Percentiles rank a stretch among this genome's conserved stretches.
These are phyloP conservation scores for Vesta saturnalis DNA, from an alignment of 2,888 invertebrate genomes.

Conservation along the genomic window DNA sequence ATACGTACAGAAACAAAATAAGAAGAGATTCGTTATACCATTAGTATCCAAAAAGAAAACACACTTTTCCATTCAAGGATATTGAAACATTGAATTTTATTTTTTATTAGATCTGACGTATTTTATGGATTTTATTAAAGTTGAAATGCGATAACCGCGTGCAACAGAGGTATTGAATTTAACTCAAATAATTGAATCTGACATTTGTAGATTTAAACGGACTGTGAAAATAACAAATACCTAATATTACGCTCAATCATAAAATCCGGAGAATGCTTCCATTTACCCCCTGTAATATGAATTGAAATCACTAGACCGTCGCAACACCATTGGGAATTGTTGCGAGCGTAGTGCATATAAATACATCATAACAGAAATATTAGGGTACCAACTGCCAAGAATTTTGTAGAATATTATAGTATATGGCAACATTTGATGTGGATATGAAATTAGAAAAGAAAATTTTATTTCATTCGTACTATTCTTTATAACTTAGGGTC, in stretches of 20 bases:
- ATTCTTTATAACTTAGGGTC: constrained; percentile 43
- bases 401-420: constrained; percentile 29
- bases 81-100: constrained; percentile 14
- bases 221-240: constrained; percentile 55
- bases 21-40: background rate
- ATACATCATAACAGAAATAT: constrained; percentile 40
- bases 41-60: background rate
- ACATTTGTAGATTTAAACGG: constrained; percentile 54
- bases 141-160: constrained; percentile 32
- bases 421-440: constrained; percentile 28
- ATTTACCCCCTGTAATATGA: constrained; percentile 52
- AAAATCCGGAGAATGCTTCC: constrained; percentile 54
- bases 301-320: constrained; percentile 51
- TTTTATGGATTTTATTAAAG: constrained; percentile 28
- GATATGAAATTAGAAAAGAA: constrained; percentile 41
- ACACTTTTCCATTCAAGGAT: background rate
- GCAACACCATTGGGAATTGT: constrained; percentile 24
- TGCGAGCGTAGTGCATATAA: constrained; percentile 38
- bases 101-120: constrained; percentile 14
- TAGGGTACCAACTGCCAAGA: constrained; percentile 27
- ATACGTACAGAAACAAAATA: background rate
- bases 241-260: constrained; percentile 53
- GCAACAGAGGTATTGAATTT: constrained; percentile 36
- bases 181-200: constrained; percentile 47
- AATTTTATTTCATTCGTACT: constrained; percentile 42